phyloP scores from a whole-genome alignment of 1,140 invertebrate genomes.

The Araneus ventricosus region DNA sequence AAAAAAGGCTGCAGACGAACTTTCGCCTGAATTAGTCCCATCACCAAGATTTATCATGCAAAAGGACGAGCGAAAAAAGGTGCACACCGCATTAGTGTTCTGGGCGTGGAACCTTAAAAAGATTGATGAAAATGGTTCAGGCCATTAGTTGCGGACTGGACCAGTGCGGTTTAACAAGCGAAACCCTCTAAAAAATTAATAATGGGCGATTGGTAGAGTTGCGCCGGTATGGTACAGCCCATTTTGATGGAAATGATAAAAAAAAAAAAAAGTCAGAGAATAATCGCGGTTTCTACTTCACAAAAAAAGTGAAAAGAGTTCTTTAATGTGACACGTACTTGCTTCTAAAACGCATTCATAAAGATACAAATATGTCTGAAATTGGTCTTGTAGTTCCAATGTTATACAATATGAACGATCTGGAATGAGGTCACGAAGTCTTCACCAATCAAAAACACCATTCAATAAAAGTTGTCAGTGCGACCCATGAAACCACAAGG shows the following conservation, averaged over 20 bases:
- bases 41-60: constrained; percentile 43
- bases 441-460: too few relatives aligned
- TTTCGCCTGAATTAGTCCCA: background rate
- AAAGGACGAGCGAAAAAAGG: constrained; percentile 19
- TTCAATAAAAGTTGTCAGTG: too few relatives aligned
- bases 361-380: too few relatives aligned
- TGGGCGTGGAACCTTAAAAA: constrained; percentile 41
- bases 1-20: background rate
- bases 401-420: too few relatives aligned
- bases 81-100: background rate
- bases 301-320: background rate
- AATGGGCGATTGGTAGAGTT: background rate
- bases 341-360: too few relatives aligned
- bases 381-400: too few relatives aligned
- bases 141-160: constrained; percentile 29
- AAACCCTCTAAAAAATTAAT: constrained; percentile 67
- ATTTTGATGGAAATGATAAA: background rate
- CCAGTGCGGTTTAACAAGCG: constrained; percentile 4
- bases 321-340: background rate
- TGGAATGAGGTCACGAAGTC: too few relatives aligned
- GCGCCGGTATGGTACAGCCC: background rate
- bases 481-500: too few relatives aligned
- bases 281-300: background rate
- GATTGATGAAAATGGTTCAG: constrained; percentile 14
- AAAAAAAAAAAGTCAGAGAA: background rate